Base-by-base conservation (phyloP, 2,113 vertebrate species). In the Salvator merianae region DNA sequence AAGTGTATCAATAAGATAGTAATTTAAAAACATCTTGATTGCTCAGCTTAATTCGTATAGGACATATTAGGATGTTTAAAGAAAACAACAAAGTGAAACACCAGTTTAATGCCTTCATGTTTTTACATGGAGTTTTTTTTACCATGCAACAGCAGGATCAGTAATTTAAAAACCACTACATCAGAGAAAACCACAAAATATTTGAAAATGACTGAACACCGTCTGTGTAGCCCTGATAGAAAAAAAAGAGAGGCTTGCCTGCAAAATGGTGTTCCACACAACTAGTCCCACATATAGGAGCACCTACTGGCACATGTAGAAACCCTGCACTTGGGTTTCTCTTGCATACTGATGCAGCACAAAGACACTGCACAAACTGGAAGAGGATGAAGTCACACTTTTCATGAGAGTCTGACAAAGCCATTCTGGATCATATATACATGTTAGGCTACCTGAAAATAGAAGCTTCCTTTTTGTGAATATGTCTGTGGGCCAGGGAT, bases 21-120 rank as follows among this genome's bases (percentile, higher is more conserved):
- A 70, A 84, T 85, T 85, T 79, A 16, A 63, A 84, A 84, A 79
- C 10, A 75, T 40, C 77, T 73, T 24, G 55, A 50, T 38, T 73
- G 30, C 7, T 77, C 66, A 78, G 68, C 4, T 84, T 53, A n/a
- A n/a, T 53, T 43, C n/a, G 32, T 24, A 40, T 43, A 70, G 78
- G 53, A 70, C 12, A 84, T 70, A 78, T 6, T 53, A 84, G 47
- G 36, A 53, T 72, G 71, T 69, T 79, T 55, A n/a, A 71, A 59
- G 55, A 79, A 84, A 79, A 36, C 53, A 72, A 53, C 69, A 50
- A 79, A 78, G 69, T 40, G 32, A 85, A 70, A 79, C 62, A 78
- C 40, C 77, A n/a, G 8, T 73, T 84, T 78, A 79, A 69, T 36
- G 34, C 59, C 40, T 72, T 65, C 79, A 72, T 79, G 59, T 79